These are phyloP conservation scores for Phainopepla nitens DNA, from an alignment of 2,113 vertebrate genomes.

Conservation along the genomic window DNA sequence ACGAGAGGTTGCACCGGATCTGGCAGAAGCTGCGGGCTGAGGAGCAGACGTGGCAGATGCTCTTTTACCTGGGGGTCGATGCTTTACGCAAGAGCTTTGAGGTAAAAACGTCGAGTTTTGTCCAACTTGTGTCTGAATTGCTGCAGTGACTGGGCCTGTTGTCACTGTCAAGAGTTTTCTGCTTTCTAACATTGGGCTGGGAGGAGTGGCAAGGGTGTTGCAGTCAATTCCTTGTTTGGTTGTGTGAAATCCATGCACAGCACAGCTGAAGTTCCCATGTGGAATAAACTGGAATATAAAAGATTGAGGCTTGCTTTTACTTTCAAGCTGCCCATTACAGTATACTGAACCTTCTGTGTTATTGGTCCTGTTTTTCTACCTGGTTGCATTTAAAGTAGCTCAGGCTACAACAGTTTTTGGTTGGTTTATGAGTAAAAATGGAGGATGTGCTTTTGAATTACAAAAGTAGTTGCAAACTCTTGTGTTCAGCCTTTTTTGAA, in stretches of 20 bases:
- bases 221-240: fast-evolving
- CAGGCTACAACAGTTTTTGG: background rate
- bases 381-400: background rate
- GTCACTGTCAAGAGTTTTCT: background rate
- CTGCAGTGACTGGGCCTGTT: background rate
- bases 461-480: too few relatives aligned
- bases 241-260: background rate
- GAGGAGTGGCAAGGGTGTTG: background rate
- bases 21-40: conserved; percentile 96
- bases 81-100: conserved; percentile 94
- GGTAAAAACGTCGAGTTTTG: conserved; percentile 62
- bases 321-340: background rate
- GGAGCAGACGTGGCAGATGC: conserved; percentile 97
- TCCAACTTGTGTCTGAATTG: background rate
- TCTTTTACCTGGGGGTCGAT: conserved; percentile 93
- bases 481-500: background rate
- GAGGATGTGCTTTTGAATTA: background rate
- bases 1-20: conserved; percentile 92
- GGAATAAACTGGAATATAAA: background rate
- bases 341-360: background rate
- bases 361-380: background rate
- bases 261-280: background rate
- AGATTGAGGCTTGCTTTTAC: background rate
- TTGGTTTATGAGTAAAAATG: background rate
- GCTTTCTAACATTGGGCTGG: background rate